phyloP scores from a whole-genome alignment of 37 sponge, comb jelly and placozoan genomes.

The Ephydatia muelleri region DNA sequence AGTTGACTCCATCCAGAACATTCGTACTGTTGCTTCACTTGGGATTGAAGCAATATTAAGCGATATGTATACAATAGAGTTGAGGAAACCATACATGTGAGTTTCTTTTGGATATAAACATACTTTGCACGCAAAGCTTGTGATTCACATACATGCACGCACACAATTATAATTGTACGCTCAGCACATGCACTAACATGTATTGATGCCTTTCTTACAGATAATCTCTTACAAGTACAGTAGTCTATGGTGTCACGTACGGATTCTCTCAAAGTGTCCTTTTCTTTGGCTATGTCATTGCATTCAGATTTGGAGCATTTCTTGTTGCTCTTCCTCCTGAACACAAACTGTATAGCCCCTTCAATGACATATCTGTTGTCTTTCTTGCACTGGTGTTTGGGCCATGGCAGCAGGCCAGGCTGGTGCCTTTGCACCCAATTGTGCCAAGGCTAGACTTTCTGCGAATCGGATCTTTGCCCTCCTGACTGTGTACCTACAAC shows the following conservation, averaged over 20 bases:
- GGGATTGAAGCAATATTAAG: slow-evolving; percentile 23
- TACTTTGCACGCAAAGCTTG: too few species aligned
- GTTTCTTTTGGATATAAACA: neutral
- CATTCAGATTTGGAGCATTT: slow-evolving; percentile 80
- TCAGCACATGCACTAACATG: neutral
- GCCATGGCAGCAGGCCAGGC: slow-evolving; percentile 54
- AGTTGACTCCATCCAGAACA: slow-evolving; percentile 66
- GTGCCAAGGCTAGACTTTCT: slow-evolving; percentile 37
- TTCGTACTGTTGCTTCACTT: slow-evolving; percentile 64
- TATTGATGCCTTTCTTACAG: slow-evolving; percentile 11
- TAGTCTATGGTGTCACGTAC: slow-evolving; percentile 58
- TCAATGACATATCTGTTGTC: slow-evolving; percentile 53
- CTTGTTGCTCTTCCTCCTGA: slow-evolving; percentile 30
- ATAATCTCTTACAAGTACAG: slow-evolving; percentile 20
- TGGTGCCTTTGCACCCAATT: slow-evolving; percentile 55
- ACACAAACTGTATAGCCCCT: slow-evolving; percentile 9
- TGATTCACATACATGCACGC: neutral
- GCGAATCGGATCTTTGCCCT: slow-evolving; percentile 55
- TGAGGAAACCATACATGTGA: slow-evolving; percentile 2
- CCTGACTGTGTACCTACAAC: slow-evolving; percentile 16
- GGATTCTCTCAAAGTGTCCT: slow-evolving; percentile 68
- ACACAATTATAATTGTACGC: neutral
- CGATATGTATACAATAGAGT: slow-evolving; percentile 4
- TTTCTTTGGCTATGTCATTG: slow-evolving; percentile 56
- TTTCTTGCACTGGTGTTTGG: slow-evolving; percentile 59